These are phyloP conservation scores for Orycteropus afer DNA, from an alignment of 2,113 vertebrate genomes.

Conservation along the genomic window DNA sequence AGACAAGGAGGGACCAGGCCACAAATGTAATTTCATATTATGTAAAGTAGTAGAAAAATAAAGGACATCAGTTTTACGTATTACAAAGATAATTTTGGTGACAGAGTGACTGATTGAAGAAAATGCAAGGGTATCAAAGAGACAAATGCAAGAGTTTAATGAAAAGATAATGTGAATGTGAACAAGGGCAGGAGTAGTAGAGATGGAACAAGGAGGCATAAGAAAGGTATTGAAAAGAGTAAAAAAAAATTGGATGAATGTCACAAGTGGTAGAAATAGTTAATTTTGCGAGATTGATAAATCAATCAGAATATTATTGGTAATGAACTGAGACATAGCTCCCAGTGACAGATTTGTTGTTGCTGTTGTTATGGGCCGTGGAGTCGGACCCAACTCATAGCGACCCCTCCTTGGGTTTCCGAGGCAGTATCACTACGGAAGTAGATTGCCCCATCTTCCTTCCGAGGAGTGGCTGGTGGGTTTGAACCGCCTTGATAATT, in stretches of 20 bases:
- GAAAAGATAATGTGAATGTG: neutral
- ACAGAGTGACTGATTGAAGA: neutral
- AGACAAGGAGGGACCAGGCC: neutral
- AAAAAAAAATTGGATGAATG: neutral
- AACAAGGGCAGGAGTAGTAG: neutral
- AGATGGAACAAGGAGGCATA: neutral
- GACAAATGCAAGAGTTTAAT: neutral
- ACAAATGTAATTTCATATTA: neutral
- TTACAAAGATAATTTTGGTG: neutral
- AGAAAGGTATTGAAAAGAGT: neutral
- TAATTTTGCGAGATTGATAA: neutral
- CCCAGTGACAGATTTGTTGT: neutral
- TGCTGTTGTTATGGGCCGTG: no score
- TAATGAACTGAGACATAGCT: neutral
- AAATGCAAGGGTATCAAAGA: neutral
- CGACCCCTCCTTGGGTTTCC: no score
- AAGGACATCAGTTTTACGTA: neutral
- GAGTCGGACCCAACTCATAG: no score
- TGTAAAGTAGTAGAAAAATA: neutral
- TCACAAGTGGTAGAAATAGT: neutral
- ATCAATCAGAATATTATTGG: constrained; percentile 8
- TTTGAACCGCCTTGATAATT: neutral
- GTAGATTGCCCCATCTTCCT: no score
- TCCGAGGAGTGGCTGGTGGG: no score
- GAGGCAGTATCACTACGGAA: no score